Conservation (phyloP, 2,797 vertebrate species). For the Eurystomus glaucurus region DNA sequence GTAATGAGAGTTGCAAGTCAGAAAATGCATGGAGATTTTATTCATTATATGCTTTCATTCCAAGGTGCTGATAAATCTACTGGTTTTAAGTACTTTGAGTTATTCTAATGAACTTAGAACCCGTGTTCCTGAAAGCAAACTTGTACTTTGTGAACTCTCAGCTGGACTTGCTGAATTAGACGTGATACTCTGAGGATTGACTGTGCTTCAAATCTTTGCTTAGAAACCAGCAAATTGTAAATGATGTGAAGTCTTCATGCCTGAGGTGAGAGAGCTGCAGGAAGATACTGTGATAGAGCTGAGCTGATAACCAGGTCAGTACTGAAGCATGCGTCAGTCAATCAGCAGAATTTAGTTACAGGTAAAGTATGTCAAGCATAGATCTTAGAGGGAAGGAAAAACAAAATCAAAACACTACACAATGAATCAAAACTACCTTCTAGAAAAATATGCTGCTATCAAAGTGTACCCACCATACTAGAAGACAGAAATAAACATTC, state of each 20-base stretch:
- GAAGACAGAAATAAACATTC: not conserved
- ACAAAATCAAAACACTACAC: not conserved
- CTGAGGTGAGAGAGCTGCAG: not conserved
- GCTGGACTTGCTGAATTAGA: not conserved
- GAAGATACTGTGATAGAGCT: not conserved
- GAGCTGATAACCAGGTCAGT: not conserved
- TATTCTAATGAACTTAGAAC: not conserved
- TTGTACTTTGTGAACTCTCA: accelerated
- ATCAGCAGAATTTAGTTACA: not conserved
- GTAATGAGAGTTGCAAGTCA: not conserved
- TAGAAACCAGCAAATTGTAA: not conserved
- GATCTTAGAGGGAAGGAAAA: not conserved
- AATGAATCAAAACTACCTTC: not conserved
- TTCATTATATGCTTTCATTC: not conserved
- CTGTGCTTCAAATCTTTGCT: not conserved
- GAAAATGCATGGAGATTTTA: not conserved
- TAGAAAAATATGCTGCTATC: not conserved
- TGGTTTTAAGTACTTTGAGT: not conserved
- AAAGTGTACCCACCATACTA: not conserved
- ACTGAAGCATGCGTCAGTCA: not conserved
- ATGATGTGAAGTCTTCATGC: not conserved
- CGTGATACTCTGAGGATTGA: not conserved
- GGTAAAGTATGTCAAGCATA: not conserved
- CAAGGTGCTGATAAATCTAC: not conserved
- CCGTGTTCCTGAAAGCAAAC: not conserved